phyloP scores from a whole-genome alignment of 2,797 vertebrate species.

The Sebastes goodei region DNA sequence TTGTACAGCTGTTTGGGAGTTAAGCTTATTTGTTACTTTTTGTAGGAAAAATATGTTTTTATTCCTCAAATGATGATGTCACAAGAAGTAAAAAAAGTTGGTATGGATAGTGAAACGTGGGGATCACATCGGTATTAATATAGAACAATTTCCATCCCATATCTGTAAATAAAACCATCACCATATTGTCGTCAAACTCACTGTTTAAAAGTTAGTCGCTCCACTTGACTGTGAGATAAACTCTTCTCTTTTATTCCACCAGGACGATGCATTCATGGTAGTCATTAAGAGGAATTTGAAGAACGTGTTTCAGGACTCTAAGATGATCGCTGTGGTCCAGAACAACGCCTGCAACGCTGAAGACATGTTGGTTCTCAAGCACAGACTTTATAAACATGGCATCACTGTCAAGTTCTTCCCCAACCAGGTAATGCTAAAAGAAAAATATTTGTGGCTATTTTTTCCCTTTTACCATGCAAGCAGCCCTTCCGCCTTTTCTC shows the following conservation, averaged over 20 bases:
- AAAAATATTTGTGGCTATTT: too few relatives aligned
- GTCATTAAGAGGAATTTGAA: constrained; percentile 81
- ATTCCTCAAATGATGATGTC: background rate
- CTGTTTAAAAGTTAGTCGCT: too few relatives aligned
- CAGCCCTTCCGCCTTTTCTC: rapidly evolving
- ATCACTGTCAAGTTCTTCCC: constrained; percentile 87
- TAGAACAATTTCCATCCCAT: background rate
- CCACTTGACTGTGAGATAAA: background rate
- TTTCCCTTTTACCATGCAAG: background rate
- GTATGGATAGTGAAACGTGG: background rate
- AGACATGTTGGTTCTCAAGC: constrained; percentile 82
- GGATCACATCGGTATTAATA: background rate
- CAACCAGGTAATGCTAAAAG: constrained; percentile 83
- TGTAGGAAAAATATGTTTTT: background rate
- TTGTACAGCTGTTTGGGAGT: background rate
- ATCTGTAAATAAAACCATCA: background rate
- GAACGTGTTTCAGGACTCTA: constrained; percentile 79
- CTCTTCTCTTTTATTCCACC: background rate
- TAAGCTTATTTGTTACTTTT: background rate
- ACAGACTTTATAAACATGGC: constrained; percentile 83
- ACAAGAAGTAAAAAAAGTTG: background rate
- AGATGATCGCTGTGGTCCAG: constrained; percentile 91
- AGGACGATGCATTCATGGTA: constrained; percentile 72
- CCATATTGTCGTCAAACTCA: background rate
- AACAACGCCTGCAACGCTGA: constrained; percentile 80